These are phyloP conservation scores for Sebastes dallii DNA, from an alignment of 2,797 vertebrate genomes.

Conservation along the genomic window DNA sequence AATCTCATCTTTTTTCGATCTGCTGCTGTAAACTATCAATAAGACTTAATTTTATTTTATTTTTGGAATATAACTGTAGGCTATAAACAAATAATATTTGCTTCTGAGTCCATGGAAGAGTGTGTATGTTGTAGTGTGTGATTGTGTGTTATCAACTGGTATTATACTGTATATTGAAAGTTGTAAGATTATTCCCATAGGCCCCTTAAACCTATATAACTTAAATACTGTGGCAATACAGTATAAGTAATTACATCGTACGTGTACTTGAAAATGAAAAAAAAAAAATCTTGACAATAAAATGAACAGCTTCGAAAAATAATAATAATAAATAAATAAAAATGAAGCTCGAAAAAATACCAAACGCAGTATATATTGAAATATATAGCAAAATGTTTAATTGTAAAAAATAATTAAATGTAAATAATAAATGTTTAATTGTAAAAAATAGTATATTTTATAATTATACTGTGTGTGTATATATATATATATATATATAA, in stretches of 20 bases:
- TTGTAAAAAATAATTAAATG: background rate
- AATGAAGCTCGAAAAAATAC: background rate
- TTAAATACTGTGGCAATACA: background rate
- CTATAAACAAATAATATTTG: constrained; percentile 9
- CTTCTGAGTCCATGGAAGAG: background rate
- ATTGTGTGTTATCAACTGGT: background rate
- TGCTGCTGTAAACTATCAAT: background rate
- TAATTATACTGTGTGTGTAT: too few species aligned
- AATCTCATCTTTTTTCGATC: background rate
- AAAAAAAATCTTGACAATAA: background rate
- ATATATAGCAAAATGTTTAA: background rate
- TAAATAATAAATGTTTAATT: background rate
- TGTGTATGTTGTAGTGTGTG: background rate
- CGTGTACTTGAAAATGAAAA: background rate
- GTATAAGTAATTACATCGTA: background rate
- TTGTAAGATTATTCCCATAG: background rate
- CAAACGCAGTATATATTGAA: background rate
- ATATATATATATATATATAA: too few species aligned
- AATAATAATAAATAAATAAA: background rate
- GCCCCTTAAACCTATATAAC: background rate
- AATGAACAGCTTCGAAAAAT: background rate
- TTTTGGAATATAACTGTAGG: background rate
- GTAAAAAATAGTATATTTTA: too few species aligned
- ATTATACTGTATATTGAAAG: background rate
- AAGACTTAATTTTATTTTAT: background rate